phyloP scores from a whole-genome alignment of 2,888 invertebrate genomes.

The Pterobdella sp. region DNA sequence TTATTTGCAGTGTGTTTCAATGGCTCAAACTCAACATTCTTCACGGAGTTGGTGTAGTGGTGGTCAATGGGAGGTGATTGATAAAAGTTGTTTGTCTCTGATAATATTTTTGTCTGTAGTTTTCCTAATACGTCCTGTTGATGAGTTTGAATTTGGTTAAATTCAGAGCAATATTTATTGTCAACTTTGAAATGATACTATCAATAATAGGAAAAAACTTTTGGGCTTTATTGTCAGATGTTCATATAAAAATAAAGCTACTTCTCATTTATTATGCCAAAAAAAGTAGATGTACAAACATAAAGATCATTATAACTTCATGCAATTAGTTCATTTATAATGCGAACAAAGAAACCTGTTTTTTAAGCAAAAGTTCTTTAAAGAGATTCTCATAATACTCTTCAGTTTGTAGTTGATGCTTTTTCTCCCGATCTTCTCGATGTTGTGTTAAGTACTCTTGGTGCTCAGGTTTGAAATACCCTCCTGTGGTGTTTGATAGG shows the following conservation, averaged over 20 bases:
- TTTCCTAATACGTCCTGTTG: no score
- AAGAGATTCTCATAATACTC: neutral
- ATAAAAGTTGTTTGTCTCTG: neutral
- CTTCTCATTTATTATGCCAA: no score
- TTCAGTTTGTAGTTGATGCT: neutral
- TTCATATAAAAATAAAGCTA: neutral
- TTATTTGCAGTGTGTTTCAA: neutral
- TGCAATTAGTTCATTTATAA: no score
- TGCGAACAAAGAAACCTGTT: neutral
- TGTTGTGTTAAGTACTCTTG: neutral
- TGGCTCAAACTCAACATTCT: neutral
- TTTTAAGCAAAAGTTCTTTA: neutral
- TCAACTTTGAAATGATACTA: no score
- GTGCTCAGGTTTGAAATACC: neutral
- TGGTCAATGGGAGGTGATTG: constrained; percentile 6
- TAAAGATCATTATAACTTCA: no score
- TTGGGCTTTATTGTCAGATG: neutral
- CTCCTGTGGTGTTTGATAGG: neutral
- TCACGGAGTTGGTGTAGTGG: neutral
- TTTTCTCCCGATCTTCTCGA: neutral
- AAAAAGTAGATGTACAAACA: no score
- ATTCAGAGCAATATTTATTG: no score
- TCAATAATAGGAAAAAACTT: no score
- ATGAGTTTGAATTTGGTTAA: no score
- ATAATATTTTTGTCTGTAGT: neutral